Conservation (phyloP, 1,140 invertebrate genomes). For the Drosophila bocki region DNA sequence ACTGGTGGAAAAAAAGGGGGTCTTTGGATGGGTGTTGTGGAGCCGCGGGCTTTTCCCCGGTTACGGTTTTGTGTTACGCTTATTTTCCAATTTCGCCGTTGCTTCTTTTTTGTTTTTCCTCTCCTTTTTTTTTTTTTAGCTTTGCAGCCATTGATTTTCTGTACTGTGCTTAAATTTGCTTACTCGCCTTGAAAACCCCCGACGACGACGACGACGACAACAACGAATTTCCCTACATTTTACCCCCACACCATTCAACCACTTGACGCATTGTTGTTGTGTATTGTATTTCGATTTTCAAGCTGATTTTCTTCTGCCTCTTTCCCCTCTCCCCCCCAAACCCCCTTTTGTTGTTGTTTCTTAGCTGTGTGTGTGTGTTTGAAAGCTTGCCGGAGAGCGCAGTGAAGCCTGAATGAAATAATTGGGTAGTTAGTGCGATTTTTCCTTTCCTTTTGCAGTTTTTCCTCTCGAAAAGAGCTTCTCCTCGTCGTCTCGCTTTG, state of each 20-base stretch:
- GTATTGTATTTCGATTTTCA: conserved; percentile 61
- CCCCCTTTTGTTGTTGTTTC: neutral
- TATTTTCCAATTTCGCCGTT: conserved; percentile 78
- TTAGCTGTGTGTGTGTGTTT: conserved; percentile 10
- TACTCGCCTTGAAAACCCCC: conserved; percentile 56
- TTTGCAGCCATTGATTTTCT: conserved; percentile 73
- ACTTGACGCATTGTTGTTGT: conserved; percentile 49
- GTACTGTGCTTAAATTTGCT: conserved; percentile 77
- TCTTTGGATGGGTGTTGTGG: conserved; percentile 15
- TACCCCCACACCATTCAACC: conserved; percentile 5
- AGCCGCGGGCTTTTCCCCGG: conserved; percentile 52
- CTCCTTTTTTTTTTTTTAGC: conserved; percentile 27
- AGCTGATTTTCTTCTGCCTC: conserved; percentile 46
- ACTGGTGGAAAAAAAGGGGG: neutral
- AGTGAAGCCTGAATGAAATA: conserved; percentile 84
- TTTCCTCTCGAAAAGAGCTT: conserved; percentile 34
- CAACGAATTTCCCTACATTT: neutral
- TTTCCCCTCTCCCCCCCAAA: neutral
- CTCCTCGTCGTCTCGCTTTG: conserved; percentile 22
- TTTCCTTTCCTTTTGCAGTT: conserved; percentile 37
- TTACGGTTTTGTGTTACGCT: conserved; percentile 80
- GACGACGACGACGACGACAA: neutral
- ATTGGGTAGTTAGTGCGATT: conserved; percentile 83
- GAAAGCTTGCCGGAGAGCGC: conserved; percentile 46
- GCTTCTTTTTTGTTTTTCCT: conserved; percentile 31